phyloP scores from a whole-genome alignment of 2,113 vertebrate species.

The Micromys minutus region DNA sequence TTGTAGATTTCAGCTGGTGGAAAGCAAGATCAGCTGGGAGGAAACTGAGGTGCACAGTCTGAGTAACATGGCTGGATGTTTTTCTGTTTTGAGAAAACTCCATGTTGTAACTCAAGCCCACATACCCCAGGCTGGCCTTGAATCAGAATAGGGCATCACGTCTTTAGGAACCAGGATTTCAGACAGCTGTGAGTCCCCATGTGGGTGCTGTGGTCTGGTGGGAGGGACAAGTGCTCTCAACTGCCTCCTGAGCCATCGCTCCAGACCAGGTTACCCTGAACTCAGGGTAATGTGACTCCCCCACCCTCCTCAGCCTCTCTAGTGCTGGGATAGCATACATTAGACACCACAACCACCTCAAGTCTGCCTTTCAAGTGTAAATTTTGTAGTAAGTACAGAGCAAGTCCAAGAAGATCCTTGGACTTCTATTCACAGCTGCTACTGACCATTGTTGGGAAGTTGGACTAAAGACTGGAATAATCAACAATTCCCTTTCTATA shows the following conservation, averaged over 20 bases:
- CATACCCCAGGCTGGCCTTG: not conserved
- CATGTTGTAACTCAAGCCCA: not conserved
- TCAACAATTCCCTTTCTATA: too few relatives aligned
- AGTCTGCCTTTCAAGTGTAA: not conserved
- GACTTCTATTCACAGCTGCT: too few relatives aligned
- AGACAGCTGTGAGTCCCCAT: not conserved
- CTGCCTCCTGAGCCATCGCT: not conserved
- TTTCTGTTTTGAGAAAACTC: not conserved
- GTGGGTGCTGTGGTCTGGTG: not conserved
- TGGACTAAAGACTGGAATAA: too few relatives aligned
- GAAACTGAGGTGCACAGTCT: not conserved
- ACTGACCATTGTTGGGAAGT: too few relatives aligned
- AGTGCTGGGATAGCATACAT: not conserved
- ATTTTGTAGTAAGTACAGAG: not conserved
- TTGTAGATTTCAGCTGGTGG: not conserved
- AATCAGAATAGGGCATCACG: not conserved
- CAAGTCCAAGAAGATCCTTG: too few relatives aligned
- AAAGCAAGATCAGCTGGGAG: not conserved
- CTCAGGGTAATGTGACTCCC: too few relatives aligned
- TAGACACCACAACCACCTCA: not conserved
- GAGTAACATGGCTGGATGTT: not conserved
- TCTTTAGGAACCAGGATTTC: not conserved
- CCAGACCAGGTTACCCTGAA: not conserved
- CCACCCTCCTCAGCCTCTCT: not conserved
- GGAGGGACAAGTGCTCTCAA: not conserved